Evolutionary conservation across 2,113 vertebrate species (phyloP), one percentile per base, ranked within the genome.

Genomic region (Ancistrus triradiatus): DNA sequence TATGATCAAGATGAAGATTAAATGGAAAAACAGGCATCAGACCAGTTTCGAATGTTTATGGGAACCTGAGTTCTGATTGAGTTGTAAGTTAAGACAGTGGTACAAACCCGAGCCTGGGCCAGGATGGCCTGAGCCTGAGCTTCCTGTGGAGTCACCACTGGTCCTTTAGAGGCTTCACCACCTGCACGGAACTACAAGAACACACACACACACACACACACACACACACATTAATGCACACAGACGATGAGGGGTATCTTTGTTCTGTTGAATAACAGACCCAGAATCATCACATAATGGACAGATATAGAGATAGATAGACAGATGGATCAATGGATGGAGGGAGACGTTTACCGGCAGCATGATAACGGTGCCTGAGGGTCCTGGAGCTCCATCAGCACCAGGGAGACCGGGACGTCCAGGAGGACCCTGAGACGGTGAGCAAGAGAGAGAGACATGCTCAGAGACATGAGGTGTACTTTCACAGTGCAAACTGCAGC

Each of bases 51-150:
- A n/a, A n/a, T n/a, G n/a, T n/a, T n/a, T n/a, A n/a, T n/a, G n/a
- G n/a, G n/a, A n/a, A n/a, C n/a, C n/a, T n/a, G n/a, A n/a, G n/a
- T n/a, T n/a, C n/a, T n/a, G n/a, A n/a, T n/a, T n/a, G n/a, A n/a
- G n/a, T n/a, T n/a, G n/a, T n/a, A n/a, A n/a, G n/a, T n/a, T n/a
- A n/a, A n/a, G n/a, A n/a, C n/a, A n/a, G n/a, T n/a, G n/a, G 6
- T 42, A 76, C 91, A 89, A 74, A 98, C 95, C 88, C 93, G 86
- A 18, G 96, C 94, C 69, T 98, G 96, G 63, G 95, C 90, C 1
- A 99, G 89, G 72, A 99, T 99, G 0, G 95, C 95, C 79, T 99
- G 95, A 24, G 95, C 96, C 77, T 99, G 96, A 53, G 95, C 95
- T 76, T 98, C 93, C 75, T 99, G 96, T 1, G 95, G 92, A 7